Base-by-base conservation (phyloP, 1,140 invertebrate genomes). In the Hylyphantes graminicola region DNA sequence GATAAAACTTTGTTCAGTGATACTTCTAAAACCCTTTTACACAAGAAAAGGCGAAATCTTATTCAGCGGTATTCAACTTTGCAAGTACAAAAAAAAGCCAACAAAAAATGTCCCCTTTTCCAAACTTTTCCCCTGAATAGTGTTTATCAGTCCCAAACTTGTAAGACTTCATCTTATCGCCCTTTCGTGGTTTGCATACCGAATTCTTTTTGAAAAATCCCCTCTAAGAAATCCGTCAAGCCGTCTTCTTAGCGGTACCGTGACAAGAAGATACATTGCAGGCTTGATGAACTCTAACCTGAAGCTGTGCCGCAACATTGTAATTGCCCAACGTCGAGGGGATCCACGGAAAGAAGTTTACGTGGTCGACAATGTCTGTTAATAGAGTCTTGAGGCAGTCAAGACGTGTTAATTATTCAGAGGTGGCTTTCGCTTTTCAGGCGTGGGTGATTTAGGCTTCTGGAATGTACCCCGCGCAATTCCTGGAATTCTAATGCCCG, bases 351-450 rank as follows among this genome's bases (percentile, higher is more conserved):
- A 81, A 74, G 80, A 83, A 83, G 70, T 55, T 1, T 82, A 72
- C 70, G 67, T 82, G 55, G 65, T 59, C 68, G 21, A 70, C 77
- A 70, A 83, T 75, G 80, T 83, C 72, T 64, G 55, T 65, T 83
- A 83, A 83, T 83, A 83, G 80, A 83, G 72, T 83, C 75, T 65
- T 64, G 13, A 50, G n/a, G 50, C 57, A 65, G 50, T 74, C 61
- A 83, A 65, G 68, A 83, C 80, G 80, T 83, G 80, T 83, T 83
- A 83, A 83, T 83, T 83, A 83, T 83, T 83, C 80, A 81, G 79
- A 54, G 68, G n/a, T 55, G 15, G 59, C 35, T n/a, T 11, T 50
- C 54, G 13, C 77, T 59, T 80, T 78, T 81, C 68, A 73, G 68
- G 50, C 35, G 12, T 48, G n/a, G 15, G 19, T 59, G 68, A 74